These are phyloP conservation scores for Acleris sparsana DNA, from an alignment of 2,888 invertebrate species.

Conservation along the genomic window DNA sequence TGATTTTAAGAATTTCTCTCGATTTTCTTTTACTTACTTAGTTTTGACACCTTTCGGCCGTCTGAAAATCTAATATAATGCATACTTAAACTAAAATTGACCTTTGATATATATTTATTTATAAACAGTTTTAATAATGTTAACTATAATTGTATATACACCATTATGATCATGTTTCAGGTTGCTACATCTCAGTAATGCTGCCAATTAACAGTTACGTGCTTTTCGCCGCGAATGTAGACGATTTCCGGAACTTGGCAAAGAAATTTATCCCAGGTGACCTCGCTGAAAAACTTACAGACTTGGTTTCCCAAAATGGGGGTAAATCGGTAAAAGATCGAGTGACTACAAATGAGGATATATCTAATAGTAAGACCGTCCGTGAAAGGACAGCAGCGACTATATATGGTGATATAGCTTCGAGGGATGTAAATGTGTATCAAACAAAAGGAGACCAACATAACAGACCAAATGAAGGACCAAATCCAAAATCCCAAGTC, in stretches of 20 bases:
- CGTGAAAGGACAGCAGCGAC: not conserved
- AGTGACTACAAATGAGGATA: too few species aligned
- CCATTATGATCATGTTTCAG: conserved; percentile 31
- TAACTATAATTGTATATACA: too few species aligned
- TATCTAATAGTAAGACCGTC: not conserved
- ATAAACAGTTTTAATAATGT: too few species aligned
- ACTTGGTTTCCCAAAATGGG: conserved; percentile 39
- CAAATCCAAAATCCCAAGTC: too few species aligned
- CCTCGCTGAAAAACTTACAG: conserved; percentile 48
- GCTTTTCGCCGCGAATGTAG: conserved; percentile 53
- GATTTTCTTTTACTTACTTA: too few species aligned
- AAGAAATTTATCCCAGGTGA: conserved; percentile 50
- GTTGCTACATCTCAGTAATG: conserved; percentile 18
- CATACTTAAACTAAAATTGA: too few species aligned
- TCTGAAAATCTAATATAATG: too few species aligned
- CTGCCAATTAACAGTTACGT: conserved; percentile 41
- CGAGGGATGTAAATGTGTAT: not conserved
- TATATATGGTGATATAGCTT: not conserved
- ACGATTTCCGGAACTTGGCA: conserved; percentile 55
- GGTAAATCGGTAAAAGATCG: too few species aligned
- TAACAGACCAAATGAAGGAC: too few species aligned
- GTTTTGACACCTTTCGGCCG: too few species aligned
- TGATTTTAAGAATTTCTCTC: too few species aligned
- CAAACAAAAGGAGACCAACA: not conserved
- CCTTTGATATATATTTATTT: too few species aligned